Evolutionary conservation across 1,140 invertebrate genomes (phyloP).

Genomic region (Sitobion miscanthi): DNA sequence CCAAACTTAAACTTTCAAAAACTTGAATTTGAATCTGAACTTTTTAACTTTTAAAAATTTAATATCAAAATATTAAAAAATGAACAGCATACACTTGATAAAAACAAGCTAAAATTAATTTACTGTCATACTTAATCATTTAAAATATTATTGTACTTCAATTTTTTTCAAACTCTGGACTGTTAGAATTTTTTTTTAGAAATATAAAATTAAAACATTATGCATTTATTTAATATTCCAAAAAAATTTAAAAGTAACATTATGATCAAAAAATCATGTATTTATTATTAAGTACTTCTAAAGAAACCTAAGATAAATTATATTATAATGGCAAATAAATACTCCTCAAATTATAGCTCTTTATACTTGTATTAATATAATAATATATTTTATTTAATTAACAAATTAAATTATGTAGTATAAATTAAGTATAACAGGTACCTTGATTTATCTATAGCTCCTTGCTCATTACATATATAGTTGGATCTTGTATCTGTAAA

Average conservation of each 20-base stretch:
- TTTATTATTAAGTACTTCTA: background rate
- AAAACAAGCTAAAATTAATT: no score
- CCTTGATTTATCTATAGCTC: background rate
- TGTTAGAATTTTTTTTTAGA: background rate
- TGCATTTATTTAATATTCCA: background rate
- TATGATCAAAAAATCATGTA: background rate
- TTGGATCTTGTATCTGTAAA: background rate
- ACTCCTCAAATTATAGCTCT: background rate
- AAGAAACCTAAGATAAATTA: background rate
- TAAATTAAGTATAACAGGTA: background rate
- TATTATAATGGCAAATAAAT: background rate
- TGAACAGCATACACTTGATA: no score
- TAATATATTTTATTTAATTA: background rate
- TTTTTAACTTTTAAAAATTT: no score
- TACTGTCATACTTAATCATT: no score
- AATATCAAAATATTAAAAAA: no score
- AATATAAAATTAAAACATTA: background rate
- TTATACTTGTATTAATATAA: background rate
- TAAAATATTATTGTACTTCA: no score
- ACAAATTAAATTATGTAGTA: background rate
- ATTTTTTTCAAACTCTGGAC: no score
- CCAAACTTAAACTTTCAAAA: no score
- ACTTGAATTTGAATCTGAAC: no score
- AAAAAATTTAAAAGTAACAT: background rate
- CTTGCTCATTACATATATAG: background rate